Conservation (phyloP, 2,888 invertebrate species). For the Graphium colonna region DNA sequence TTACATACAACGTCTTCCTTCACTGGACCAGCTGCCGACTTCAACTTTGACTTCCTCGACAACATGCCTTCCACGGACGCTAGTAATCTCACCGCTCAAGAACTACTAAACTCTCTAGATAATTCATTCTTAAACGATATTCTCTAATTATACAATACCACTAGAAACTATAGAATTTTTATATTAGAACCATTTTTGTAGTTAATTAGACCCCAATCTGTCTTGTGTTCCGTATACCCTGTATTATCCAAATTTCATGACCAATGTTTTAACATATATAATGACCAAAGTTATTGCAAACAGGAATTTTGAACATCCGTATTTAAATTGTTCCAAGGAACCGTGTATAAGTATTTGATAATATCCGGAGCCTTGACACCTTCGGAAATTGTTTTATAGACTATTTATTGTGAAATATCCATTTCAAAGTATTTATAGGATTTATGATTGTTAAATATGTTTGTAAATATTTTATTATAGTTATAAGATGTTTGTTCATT, state of each 20-base stretch:
- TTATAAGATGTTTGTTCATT: conserved; percentile 54
- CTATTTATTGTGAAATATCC: conserved; percentile 70
- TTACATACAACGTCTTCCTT: conserved; percentile 66
- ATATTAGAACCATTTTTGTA: conserved; percentile 38
- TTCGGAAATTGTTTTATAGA: conserved; percentile 68
- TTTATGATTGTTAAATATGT: conserved; percentile 67
- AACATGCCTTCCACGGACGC: conserved; percentile 88
- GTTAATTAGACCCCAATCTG: conserved; percentile 40
- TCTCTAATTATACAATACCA: conserved; percentile 50
- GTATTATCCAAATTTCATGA: conserved; percentile 37
- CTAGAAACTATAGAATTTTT: conserved; percentile 19
- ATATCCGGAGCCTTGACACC: conserved; percentile 53
- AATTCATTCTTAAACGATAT: conserved; percentile 86
- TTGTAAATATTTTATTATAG: conserved; percentile 68
- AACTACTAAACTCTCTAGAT: conserved; percentile 90
- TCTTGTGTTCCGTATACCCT: conserved; percentile 26
- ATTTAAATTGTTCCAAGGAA: conserved; percentile 33
- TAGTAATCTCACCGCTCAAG: conserved; percentile 88
- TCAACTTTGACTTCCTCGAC: conserved; percentile 92
- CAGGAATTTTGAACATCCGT: conserved; percentile 55
- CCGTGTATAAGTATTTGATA: conserved; percentile 33
- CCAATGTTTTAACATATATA: conserved; percentile 52
- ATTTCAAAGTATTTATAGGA: conserved; percentile 71
- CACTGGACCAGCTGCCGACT: conserved; percentile 81
- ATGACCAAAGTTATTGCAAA: conserved; percentile 69